Base-by-base conservation (phyloP, 2,888 invertebrate genomes). In the Amphimallon solstitiale region DNA sequence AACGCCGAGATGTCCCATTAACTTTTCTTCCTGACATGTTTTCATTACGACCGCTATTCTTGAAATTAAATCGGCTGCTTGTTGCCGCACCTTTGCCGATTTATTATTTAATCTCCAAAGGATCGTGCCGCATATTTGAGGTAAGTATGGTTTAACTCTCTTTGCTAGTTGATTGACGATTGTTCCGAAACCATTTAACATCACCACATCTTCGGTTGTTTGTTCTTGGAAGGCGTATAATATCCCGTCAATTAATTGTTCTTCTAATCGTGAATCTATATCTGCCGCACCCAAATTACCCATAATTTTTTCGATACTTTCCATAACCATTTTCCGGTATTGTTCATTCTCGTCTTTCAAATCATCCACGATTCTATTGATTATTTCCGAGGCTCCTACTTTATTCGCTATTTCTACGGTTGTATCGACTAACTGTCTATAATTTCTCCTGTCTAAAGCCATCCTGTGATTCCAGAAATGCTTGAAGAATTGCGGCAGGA, bases 281-380 rank as follows among this genome's bases (percentile, higher is more conserved):
- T 99, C 99, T 0, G 97, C 95, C 0, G 98, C 97, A 14, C 99
- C 99, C 68, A 98, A 86, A 83, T 97, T 97, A 2, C 94, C 95
- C 89, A 98, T 95, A 65, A 98, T 97, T 84, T 98, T 98, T 81
- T 99, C 99, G 66, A 99, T 98, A 0, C 98, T 98, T 83, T 99
- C 99, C 97, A 99, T 99, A 1, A 99, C 99, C 99, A 99, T 99
- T 85, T 99, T 99, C 68, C 99, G 88, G 83, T 99, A 99, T 80
- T 98, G 97, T 82, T 99, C 99, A 80, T 98, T 98, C 83, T 99
- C 99, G 80, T 99, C 99, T 84, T 99, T 99, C 65, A 99, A 85
- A 84, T 99, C 99, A 77, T 99, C 99, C 0, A 99, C 99, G 48
- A 99, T 95, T 70, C 98, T 88, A 81, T 96, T 97, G 68, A 99